Conservation (phyloP, 2,113 vertebrate genomes). For the Deroptyus accipitrinus region DNA sequence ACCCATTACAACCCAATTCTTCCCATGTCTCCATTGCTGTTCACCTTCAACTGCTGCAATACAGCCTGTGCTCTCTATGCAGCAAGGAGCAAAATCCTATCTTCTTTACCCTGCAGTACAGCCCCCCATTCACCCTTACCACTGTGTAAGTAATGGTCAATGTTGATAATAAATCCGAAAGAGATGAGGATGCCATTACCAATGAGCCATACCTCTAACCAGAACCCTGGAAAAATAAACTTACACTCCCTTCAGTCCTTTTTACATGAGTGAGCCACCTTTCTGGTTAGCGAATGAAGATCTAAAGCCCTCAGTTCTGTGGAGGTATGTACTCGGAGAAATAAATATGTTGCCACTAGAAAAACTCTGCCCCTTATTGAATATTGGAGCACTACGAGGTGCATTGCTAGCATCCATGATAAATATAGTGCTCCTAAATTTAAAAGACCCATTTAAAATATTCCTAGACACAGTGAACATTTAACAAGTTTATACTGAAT, state of each 20-base stretch:
- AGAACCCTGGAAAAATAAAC: not conserved
- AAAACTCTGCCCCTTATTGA: conserved; percentile 15
- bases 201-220: not conserved
- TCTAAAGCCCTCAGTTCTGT: not conserved
- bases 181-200: not conserved
- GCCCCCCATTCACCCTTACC: not conserved
- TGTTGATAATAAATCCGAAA: not conserved
- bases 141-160: not conserved
- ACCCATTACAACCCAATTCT: not conserved
- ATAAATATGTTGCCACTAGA: not conserved
- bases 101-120: not conserved
- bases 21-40: not conserved
- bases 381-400: not conserved
- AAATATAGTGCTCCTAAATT: conserved; percentile 31
- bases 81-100: not conserved
- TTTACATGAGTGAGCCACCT: not conserved
- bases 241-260: not conserved
- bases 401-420: not conserved
- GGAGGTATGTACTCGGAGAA: not conserved
- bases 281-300: conserved; percentile 27
- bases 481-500: conserved; percentile 63
- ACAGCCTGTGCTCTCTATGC: accelerated
- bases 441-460: conserved; percentile 45
- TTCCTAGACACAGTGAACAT: conserved; percentile 37
- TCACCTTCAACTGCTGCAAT: not conserved